phyloP scores from a whole-genome alignment of 2,113 vertebrate species.

The Cyphomyrus plagiostoma region DNA sequence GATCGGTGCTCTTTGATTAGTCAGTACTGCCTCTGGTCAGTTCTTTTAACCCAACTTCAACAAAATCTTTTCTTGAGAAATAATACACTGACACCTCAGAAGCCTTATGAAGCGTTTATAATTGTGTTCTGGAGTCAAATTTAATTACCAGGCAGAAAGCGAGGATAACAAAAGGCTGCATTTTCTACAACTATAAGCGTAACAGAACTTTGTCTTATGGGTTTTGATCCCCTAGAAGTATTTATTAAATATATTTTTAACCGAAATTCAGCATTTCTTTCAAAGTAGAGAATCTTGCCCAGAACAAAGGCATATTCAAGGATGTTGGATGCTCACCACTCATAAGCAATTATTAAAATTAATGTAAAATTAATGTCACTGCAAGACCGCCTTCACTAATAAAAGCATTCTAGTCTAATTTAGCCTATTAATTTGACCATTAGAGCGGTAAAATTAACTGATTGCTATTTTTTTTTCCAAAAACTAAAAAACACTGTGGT shows the following conservation, averaged over 20 bases:
- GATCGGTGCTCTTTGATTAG: slow-evolving; percentile 36
- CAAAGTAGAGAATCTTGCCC: not conserved
- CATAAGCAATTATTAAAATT: not conserved
- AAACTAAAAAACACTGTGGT: not conserved
- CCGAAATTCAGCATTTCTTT: not conserved
- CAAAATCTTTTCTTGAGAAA: not conserved
- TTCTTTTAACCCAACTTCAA: slow-evolving; percentile 18
- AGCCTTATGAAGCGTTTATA: not conserved
- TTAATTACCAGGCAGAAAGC: not conserved
- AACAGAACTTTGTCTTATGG: not conserved
- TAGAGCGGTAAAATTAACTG: not conserved
- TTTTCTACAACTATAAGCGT: not conserved
- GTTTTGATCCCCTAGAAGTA: not conserved
- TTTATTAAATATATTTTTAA: not conserved
- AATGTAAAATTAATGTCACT: not conserved
- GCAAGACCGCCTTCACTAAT: not conserved
- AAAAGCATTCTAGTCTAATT: not conserved
- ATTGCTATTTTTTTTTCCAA: not conserved
- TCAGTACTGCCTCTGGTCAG: slow-evolving; percentile 36
- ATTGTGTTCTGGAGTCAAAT: not conserved
- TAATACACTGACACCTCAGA: not conserved
- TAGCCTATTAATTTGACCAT: not conserved
- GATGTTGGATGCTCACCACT: not conserved
- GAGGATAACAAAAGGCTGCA: not conserved
- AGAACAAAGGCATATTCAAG: not conserved